Conservation (phyloP, 1,140 invertebrate species). For the Druon quercuslanigerum region DNA sequence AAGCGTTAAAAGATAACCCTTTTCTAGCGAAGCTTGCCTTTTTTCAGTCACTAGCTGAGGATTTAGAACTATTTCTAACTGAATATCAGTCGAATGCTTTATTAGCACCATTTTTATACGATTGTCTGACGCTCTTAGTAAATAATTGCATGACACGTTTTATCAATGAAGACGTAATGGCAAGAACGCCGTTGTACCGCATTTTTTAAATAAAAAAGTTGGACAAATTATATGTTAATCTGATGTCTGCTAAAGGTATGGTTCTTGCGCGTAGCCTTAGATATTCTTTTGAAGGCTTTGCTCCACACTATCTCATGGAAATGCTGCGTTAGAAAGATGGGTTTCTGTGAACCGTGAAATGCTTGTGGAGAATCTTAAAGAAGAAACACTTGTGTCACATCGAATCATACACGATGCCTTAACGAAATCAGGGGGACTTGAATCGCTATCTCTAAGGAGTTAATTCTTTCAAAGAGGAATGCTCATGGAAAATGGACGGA, state of each 20-base stretch:
- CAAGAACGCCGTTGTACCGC: not conserved
- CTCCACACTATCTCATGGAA: no score
- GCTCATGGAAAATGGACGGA: not conserved
- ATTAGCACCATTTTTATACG: conserved; percentile 37
- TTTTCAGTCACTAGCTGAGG: no score
- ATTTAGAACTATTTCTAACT: no score
- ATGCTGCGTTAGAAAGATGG: no score
- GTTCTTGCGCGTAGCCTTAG: no score
- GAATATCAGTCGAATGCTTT: conserved; percentile 41
- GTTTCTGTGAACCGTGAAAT: no score
- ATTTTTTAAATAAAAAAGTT: no score
- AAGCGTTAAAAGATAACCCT: conserved; percentile 36
- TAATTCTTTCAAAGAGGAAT: not conserved
- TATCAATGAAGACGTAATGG: not conserved
- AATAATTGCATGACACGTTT: conserved; percentile 6
- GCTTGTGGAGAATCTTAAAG: no score
- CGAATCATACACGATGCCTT: not conserved
- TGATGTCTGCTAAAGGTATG: conserved; percentile 15
- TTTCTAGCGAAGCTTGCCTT: no score
- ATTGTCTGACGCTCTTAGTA: conserved; percentile 46
- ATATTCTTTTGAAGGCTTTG: not conserved
- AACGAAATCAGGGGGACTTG: not conserved
- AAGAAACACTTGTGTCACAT: no score
- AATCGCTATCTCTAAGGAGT: no score
- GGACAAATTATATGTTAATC: conserved; percentile 18